Base-by-base conservation (phyloP, 2,113 vertebrate genomes). In the Toxostoma redivivum region DNA sequence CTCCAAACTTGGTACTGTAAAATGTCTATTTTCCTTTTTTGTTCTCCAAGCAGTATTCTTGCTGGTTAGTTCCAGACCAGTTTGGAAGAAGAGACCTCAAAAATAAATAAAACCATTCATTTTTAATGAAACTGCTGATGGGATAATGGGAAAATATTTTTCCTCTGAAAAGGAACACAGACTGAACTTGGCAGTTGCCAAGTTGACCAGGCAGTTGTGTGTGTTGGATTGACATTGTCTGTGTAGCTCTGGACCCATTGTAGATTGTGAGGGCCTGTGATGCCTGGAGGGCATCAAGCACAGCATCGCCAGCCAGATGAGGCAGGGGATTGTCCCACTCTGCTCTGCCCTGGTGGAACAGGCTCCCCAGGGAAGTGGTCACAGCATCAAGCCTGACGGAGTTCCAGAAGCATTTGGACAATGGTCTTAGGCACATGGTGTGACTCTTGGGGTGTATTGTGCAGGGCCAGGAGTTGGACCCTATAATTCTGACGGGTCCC, bases 251-350 rank as follows among this genome's bases (percentile, higher is more conserved):
- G 53, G 53, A 71, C 4, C n/a, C 24, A 5, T 1, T 53, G 38
- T 25, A 23, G 35, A 18, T 35, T 64, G 14, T 64, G 20, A 48
- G 35, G 35, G 25, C 30, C 48, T 1, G 35, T 12, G 9, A 42
- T 12, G 4, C 58, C 25, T 21, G 22, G 21, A 2, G 9, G 14
- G 1, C 25, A 56, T 42, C 35, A 35, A 17, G 30, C 40, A 8
- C 11, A 48, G 30, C 24, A 35, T 28, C 1, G 0, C 47, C 28
- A n/a, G 9, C 40, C 7, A 6, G 28, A 9, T 3, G 3, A 31
- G 40, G 9, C 13, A 64, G 14, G 9, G 16, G 11, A 15, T 30
- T 54, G 40, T 62, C 40, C 48, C 1, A 5, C 48, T 70, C 15
- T 47, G 47, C 47, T 30, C 16, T 62, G 57, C 30, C 5, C 40